Evolutionary conservation across 2,888 invertebrate genomes (phyloP).

Genomic region (Gnatocerus cornutus): DNA sequence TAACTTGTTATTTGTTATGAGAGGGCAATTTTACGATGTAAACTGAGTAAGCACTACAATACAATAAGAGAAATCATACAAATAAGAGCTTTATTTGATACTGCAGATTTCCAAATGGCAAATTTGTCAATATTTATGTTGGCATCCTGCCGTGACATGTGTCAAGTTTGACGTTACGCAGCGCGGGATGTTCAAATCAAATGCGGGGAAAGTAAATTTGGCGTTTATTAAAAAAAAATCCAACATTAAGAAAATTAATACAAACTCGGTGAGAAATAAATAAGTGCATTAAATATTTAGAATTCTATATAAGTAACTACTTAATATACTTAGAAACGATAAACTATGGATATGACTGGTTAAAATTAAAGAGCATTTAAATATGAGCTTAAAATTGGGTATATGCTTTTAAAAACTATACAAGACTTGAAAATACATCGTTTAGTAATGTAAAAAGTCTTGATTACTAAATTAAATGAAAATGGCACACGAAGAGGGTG

Average conservation of each 20-base stretch:
- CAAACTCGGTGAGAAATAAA: constrained; percentile 7
- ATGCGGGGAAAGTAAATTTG: background rate
- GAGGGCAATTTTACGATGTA: background rate
- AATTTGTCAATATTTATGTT: constrained; percentile 35
- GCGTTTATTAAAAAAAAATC: constrained; percentile 15
- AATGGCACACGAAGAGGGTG: no score
- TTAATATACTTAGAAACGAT: no score
- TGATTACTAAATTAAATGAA: no score
- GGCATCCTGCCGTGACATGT: constrained; percentile 17
- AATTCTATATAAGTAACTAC: background rate
- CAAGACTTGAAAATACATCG: no score
- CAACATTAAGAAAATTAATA: constrained; percentile 1
- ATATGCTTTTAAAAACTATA: no score
- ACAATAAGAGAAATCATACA: constrained; percentile 8
- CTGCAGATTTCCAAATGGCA: constrained; percentile 15
- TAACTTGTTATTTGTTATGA: background rate
- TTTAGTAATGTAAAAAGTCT: no score
- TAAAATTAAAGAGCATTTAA: constrained; percentile 20
- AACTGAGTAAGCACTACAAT: background rate
- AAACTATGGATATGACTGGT: constrained; percentile 5
- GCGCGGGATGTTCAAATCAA: constrained; percentile 13
- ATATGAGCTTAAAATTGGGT: no score
- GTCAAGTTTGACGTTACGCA: constrained; percentile 10
- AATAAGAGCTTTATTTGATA: constrained; percentile 7
- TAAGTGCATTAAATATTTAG: constrained; percentile 18